Evolutionary conservation across 1,140 invertebrate species (phyloP), one percentile per base, ranked within the genome.

Genomic region (Drosophila insularis): DNA sequence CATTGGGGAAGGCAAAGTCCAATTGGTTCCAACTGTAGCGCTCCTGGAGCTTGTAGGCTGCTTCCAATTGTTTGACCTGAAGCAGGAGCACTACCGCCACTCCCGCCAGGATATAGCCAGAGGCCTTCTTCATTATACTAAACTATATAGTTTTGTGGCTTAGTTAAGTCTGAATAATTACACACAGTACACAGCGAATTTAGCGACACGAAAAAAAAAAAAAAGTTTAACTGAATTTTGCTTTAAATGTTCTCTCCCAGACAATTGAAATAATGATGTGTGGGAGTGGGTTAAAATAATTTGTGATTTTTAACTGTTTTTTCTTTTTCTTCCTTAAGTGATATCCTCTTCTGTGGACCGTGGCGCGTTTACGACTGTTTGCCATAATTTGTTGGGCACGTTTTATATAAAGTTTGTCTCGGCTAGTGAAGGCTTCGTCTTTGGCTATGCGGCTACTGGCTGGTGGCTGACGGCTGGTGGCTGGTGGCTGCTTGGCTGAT

Each of bases 1-100:
- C 91, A 59, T 94, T 94, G 1, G 95, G 95, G 84, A 94, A 96
- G 7, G 94, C 94, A 90, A 94, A 97, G 89, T 97, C 96, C 80
- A 97, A 71, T n/a, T 93, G 92, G 46, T 94, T 95, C 96, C 96
- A 97, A 19, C 94, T 93, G 66, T 94, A 97, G 58, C 94, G 92
- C 80, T 96, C 95, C 65, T 95, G 93, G 2, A 96, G 92, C 74
- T 94, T 94, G 32, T 93, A 92, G 2, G 93, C 89, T 2, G 92
- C 93, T 37, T 92, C 61, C 10, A 69, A 55, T 17, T 21, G 54
- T 0, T 55, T 10, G 1, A 17, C 6, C 37, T 68, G 23, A 6
- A 78, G 23, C 14, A 72, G 27, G 50, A 81, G 60, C 46, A 64
- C 17, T 10, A 21, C 6, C 32, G 14, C 43, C 23, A 32, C 39